phyloP scores from a whole-genome alignment of 2,113 vertebrate species.

The Neodon shergylaensis region DNA sequence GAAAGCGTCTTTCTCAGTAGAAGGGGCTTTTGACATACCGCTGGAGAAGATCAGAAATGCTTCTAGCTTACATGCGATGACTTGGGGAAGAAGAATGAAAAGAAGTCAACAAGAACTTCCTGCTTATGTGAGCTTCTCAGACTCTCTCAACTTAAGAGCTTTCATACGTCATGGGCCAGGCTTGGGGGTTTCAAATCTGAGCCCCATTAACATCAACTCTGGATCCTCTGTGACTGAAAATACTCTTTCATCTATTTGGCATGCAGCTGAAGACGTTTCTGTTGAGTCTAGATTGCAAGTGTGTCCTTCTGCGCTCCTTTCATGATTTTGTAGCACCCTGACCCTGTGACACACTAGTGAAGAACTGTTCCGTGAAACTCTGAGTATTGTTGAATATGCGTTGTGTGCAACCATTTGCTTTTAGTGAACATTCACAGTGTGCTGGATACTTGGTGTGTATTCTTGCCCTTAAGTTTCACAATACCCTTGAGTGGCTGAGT shows the following conservation, averaged over 20 bases:
- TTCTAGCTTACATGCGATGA: background rate
- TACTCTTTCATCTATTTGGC: background rate
- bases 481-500: background rate
- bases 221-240: background rate
- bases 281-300: background rate
- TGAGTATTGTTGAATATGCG: background rate
- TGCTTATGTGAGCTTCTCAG: background rate
- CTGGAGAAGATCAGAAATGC: background rate
- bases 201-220: background rate
- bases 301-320: background rate
- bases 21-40: too few species aligned
- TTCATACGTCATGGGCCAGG: background rate
- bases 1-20: background rate
- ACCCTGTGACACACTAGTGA: background rate
- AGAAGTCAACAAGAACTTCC: background rate
- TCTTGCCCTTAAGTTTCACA: background rate
- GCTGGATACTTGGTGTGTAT: background rate
- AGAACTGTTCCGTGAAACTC: background rate
- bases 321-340: background rate
- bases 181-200: background rate
- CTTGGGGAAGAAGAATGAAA: background rate
- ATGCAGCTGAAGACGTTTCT: background rate
- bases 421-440: background rate
- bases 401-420: background rate
- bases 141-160: background rate